Base-by-base conservation (phyloP, 2,113 vertebrate genomes). In the Setophaga coronata region DNA sequence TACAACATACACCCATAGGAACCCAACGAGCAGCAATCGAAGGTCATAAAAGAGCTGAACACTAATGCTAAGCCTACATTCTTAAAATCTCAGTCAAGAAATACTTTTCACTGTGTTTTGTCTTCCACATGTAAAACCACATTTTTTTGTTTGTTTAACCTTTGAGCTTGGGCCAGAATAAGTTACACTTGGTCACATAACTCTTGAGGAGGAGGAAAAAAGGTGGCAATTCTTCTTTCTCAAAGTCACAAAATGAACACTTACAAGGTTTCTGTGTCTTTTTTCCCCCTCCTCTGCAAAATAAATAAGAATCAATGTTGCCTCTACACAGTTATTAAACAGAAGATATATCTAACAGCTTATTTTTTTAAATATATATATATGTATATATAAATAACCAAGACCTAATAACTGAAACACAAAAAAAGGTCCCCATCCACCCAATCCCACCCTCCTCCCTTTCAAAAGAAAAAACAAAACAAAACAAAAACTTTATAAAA, bases 21-120 rank as follows among this genome's bases (percentile, higher is more conserved):
- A 99, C 98, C 98, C 97, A 98, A 99, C 98, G 98, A 98, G 98
- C 98, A 98, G 98, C 98, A 98, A 99, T 98, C 97, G 98, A 99
- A 98, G 98, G 98, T 98, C 98, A 98, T 98, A 98, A 97, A 97
- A 96, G 93, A 97, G 97, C 98, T 98, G 98, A 98, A 98, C 97
- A 98, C 98, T 98, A 98, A 99, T 98, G 98, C 98, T 99, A 99
- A 97, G 97, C 98, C 98, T 99, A 99, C 98, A 98, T 99, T 99
- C 98, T 98, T 98, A 98, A 99, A 98, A 98, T 98, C 98, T 98
- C 98, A 98, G 97, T 98, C 98, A 98, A 97, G 96, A 96, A 97
- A 87, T 97, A 96, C 98, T 96, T 95, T 89, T 96, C 80, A 93
- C 87, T 93, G 84, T 91, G 94, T 97, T 96, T 94, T 98, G 97